Evolutionary conservation across 37 sponge, comb jelly and placozoan genomes (phyloP), one percentile per base, ranked within the genome.

Genomic region (Amphimedon queenslandica): DNA sequence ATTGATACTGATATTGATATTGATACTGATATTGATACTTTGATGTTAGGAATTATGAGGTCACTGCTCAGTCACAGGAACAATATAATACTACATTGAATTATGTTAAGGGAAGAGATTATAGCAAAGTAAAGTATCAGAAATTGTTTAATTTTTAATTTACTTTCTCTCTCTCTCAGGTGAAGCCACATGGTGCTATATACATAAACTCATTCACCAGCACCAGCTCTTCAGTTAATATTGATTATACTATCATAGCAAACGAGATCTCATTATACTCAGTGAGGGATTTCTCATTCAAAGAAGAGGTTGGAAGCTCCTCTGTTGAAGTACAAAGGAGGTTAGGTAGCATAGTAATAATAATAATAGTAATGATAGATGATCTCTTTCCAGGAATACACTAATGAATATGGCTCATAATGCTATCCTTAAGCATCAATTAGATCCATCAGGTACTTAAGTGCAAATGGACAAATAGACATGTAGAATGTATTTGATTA

Each of bases 341-440:
- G 84, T 82, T 21, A 5, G 77, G 34, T 1, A 57, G 21, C 34
- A 20, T 47, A 43, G 71, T 16, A n/a, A n/a, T n/a, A n/a, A n/a
- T n/a, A n/a, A n/a, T 36, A 40, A 67, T 32, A 67, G 25, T 33
- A 18, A 25, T 35, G 23, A 37, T 18, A 67, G 5, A 67, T n/a
- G n/a, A n/a, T n/a, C n/a, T n/a, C n/a, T 53, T 4, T 40, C 64
- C 57, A 89, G 90, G 64, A 80, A 75, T 42, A 71, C 47, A 25
- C 29, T 89, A 3, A 76, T 89, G 25, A 89, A 82, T 70, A 83
- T 89, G 80, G 75, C 83, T 31, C 69, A 73, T 76, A 89, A 89
- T 65, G 80, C 76, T 4, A 25, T 82, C 37, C 65, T 84, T 66
- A 80, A 83, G 85, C 32, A 68, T 27, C 76, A 79, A 4, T 40